A percentile compares a stretch with the other conserved stretches of the same genome.
These are phyloP conservation scores for Elysia chlorotica DNA, from an alignment of 1,140 invertebrate species.

Conservation along the genomic window DNA sequence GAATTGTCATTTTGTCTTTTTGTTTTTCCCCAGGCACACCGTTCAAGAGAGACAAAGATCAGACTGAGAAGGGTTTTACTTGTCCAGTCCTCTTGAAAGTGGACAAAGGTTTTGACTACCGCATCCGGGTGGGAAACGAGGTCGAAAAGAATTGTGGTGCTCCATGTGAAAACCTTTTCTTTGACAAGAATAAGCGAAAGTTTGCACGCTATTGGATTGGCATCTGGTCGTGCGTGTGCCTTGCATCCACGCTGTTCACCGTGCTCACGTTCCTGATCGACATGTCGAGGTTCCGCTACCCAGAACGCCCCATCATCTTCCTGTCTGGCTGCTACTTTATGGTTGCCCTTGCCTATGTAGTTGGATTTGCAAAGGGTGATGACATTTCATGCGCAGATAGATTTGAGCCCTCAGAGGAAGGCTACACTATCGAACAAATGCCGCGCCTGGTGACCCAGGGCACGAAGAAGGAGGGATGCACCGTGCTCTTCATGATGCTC, in stretches of 20 bases:
- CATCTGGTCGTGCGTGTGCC: conserved; percentile 89
- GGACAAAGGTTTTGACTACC: conserved; percentile 75
- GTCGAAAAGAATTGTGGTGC: conserved; percentile 79
- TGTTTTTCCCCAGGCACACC: too few relatives aligned
- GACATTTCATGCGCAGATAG: conserved; percentile 85
- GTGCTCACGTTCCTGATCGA: conserved; percentile 66
- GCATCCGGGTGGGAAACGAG: conserved; percentile 65
- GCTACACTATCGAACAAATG: conserved; percentile 67
- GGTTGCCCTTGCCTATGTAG: conserved; percentile 89
- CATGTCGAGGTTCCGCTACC: conserved; percentile 90
- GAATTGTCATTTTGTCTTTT: too few relatives aligned
- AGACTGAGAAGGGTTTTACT: conserved; percentile 22
- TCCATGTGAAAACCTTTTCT: conserved; percentile 89
- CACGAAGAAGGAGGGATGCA: conserved; percentile 88
- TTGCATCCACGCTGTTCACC: conserved; percentile 77
- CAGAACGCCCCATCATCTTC: conserved; percentile 97
- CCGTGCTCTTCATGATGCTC: conserved; percentile 94
- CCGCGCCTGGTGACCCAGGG: conserved; percentile 79
- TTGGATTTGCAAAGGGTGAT: conserved; percentile 81
- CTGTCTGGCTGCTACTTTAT: conserved; percentile 95
- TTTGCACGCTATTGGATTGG: conserved; percentile 92
- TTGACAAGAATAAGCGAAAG: conserved; percentile 73
- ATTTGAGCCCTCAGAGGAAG: conserved; percentile 69
- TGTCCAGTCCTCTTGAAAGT: conserved; percentile 72
- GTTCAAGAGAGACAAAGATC: too few relatives aligned